Evolutionary conservation across 2,888 invertebrate species (phyloP).

Genomic region (Horisme vitalbata): DNA sequence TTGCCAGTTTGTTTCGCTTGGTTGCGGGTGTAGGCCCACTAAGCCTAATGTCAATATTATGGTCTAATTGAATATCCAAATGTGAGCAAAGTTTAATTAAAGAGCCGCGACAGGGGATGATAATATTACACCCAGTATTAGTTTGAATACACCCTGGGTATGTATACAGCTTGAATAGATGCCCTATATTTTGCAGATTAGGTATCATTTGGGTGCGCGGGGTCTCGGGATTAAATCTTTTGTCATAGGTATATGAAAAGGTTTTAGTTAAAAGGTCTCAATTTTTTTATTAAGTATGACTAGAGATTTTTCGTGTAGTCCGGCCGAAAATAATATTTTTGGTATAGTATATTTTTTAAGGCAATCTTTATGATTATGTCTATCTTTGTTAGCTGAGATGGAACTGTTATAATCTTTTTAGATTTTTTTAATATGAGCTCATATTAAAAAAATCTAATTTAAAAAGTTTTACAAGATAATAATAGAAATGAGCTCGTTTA

Average conservation of each 20-base stretch:
- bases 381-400: no score
- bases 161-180: conserved; percentile 20
- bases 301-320: no score
- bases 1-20: conserved; percentile 20
- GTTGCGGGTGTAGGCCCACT: conserved; percentile 45
- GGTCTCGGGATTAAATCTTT: conserved; percentile 1
- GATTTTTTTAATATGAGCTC: no score
- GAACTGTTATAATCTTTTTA: no score
- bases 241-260: neutral
- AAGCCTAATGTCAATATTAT: conserved; percentile 73
- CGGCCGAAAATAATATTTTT: no score
- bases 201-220: conserved; percentile 1
- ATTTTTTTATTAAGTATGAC: no score
- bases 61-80: conserved; percentile 72
- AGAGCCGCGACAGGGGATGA: conserved; percentile 45
- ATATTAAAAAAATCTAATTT: no score
- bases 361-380: no score
- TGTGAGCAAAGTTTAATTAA: conserved; percentile 70
- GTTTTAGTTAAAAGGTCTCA: no score
- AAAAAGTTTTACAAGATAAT: no score
- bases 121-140: conserved; percentile 24
- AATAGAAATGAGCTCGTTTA: no score
- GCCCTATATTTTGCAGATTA: conserved; percentile 22
- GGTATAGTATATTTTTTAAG: no score
- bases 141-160: conserved; percentile 27